phyloP scores from a whole-genome alignment of 2,888 invertebrate species.

The Azorinus chamasolen region DNA sequence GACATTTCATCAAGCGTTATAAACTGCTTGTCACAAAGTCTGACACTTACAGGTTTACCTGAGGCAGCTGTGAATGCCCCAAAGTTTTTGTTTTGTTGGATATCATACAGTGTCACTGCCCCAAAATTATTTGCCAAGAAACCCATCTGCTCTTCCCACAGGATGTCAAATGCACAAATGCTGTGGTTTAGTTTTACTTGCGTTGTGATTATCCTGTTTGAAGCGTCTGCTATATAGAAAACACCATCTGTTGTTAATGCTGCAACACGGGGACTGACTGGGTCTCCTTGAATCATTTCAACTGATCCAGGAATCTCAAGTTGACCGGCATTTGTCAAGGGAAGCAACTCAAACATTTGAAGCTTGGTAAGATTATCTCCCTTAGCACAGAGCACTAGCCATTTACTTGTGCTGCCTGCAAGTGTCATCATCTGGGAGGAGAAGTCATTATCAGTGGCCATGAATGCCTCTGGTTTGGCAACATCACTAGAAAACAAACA shows the following conservation, averaged over 20 bases:
- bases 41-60: constrained; percentile 35
- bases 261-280: constrained; percentile 47
- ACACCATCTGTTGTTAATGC: constrained; percentile 45
- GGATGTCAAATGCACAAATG: constrained; percentile 56
- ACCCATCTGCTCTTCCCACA: constrained; percentile 65
- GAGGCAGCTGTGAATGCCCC: constrained; percentile 63
- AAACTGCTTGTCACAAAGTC: constrained; percentile 50
- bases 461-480: constrained; percentile 29
- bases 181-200: constrained; percentile 49
- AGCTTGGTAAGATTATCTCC: not conserved
- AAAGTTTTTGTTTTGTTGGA: constrained; percentile 41
- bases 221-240: constrained; percentile 50
- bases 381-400: constrained; percentile 34
- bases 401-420: constrained; percentile 29
- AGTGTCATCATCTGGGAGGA: not conserved
- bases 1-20: constrained; percentile 56
- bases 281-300: constrained; percentile 53
- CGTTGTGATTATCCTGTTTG: constrained; percentile 17
- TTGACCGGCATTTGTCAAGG: not conserved
- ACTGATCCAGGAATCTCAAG: constrained; percentile 32
- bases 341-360: constrained; percentile 6
- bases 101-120: constrained; percentile 63
- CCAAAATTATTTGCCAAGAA: constrained; percentile 68
- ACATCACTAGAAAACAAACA: constrained; percentile 40
- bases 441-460: constrained; percentile 26